These are phyloP conservation scores for Stigmatopora argus DNA, from an alignment of 2,113 vertebrate genomes.

Conservation along the genomic window DNA sequence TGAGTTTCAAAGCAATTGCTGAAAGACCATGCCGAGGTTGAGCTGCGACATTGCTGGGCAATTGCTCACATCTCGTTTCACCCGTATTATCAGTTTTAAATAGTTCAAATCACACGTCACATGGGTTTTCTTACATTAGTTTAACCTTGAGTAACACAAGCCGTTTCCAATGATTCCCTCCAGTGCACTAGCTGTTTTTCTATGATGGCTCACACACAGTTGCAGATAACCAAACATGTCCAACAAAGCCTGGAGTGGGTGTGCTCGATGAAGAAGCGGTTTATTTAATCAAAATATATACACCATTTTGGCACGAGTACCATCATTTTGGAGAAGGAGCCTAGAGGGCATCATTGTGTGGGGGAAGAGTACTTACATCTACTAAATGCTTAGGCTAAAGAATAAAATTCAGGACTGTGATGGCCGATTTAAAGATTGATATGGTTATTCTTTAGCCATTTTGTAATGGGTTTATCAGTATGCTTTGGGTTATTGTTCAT, in stretches of 20 bases:
- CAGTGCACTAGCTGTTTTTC: not conserved
- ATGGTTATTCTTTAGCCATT: not conserved
- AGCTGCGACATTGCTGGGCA: not conserved
- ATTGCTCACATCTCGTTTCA: conserved; percentile 1
- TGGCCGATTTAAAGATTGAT: not conserved
- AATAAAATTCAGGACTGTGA: too few relatives aligned
- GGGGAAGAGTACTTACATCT: conserved; percentile 7
- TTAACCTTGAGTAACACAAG: not conserved
- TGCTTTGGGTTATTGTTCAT: too few relatives aligned
- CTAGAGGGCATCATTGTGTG: conserved; percentile 7
- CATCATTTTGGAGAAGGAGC: conserved; percentile 14
- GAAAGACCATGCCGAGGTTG: conserved; percentile 6
- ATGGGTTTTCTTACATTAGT: not conserved
- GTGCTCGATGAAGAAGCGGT: conserved; percentile 36
- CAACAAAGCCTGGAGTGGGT: conserved; percentile 17
- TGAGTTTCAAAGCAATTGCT: conserved; percentile 14
- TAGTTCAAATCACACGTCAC: not conserved
- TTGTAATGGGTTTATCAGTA: too few relatives aligned
- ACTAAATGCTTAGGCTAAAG: too few relatives aligned
- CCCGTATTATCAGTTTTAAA: not conserved
- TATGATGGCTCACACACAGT: not conserved
- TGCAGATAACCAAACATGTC: conserved; percentile 15
- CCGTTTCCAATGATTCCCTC: not conserved
- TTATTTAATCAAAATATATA: conserved; percentile 32
- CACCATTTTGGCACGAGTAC: conserved; percentile 33